Evolutionary conservation across 2,797 vertebrate species (phyloP).

Genomic region (Sebastes steindachneri): DNA sequence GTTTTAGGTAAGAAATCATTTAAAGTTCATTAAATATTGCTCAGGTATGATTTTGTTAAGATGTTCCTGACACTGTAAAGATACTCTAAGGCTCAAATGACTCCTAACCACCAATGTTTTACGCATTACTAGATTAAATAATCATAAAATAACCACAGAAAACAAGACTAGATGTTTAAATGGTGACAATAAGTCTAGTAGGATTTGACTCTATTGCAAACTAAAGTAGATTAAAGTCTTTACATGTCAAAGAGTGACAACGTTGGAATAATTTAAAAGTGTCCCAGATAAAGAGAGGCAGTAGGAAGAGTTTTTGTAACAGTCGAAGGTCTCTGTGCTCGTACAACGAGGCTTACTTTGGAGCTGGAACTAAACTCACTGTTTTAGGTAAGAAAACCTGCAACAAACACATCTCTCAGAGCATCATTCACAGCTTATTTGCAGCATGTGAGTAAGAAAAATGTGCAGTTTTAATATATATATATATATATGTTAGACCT

Average conservation of each 20-base stretch:
- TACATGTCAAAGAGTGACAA: background rate
- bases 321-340: constrained; percentile 46
- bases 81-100: background rate
- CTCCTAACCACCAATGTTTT: background rate
- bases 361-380: constrained; percentile 81
- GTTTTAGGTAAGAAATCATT: constrained; percentile 50
- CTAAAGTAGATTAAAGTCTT: background rate
- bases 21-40: background rate
- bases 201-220: background rate
- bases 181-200: background rate
- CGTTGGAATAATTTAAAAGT: background rate
- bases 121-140: background rate
- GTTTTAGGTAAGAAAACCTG: constrained; percentile 79
- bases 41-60: fast-evolving
- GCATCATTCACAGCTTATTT: background rate
- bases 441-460: background rate
- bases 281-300: background rate
- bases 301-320: constrained; percentile 23
- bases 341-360: constrained; percentile 61
- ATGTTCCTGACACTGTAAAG: fast-evolving
- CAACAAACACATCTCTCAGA: background rate
- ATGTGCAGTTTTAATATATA: background rate
- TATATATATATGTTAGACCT: background rate
- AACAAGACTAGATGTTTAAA: background rate
- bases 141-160: background rate